phyloP scores from a whole-genome alignment of 2,888 invertebrate species.

The Stegophylla sp. region DNA sequence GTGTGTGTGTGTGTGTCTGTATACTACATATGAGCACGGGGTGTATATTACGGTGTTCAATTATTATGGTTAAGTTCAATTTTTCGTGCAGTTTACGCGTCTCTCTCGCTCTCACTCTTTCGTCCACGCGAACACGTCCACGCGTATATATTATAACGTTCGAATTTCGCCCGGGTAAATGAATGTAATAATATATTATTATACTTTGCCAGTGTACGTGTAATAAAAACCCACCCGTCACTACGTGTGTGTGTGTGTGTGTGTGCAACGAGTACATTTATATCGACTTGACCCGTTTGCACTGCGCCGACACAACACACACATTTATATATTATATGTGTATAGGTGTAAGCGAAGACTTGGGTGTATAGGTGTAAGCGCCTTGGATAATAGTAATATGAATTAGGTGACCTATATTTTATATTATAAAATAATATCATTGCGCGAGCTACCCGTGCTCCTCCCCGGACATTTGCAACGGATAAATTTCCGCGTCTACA shows the following conservation, averaged over 20 bases:
- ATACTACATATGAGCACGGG: background rate
- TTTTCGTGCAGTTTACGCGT: background rate
- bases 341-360: too few relatives aligned
- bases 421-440: constrained; percentile 4
- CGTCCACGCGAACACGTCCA: too few relatives aligned
- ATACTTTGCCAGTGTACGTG: background rate
- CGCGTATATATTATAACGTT: background rate
- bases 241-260: background rate
- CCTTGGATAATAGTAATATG: constrained; percentile 4
- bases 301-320: too few relatives aligned
- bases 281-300: constrained; percentile 30
- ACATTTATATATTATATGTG: too few relatives aligned
- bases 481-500: background rate
- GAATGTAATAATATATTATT: background rate
- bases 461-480: background rate
- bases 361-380: background rate
- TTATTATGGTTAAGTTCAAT: too few relatives aligned
- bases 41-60: background rate
- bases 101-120: background rate
- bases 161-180: background rate
- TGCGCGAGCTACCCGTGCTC: background rate
- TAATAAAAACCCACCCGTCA: background rate
- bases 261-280: background rate
- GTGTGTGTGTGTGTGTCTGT: too few relatives aligned
- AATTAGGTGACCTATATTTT: constrained; percentile 49